These are phyloP conservation scores for Thereuonema tuberculata DNA, from an alignment of 1,140 invertebrate species.

Conservation along the genomic window DNA sequence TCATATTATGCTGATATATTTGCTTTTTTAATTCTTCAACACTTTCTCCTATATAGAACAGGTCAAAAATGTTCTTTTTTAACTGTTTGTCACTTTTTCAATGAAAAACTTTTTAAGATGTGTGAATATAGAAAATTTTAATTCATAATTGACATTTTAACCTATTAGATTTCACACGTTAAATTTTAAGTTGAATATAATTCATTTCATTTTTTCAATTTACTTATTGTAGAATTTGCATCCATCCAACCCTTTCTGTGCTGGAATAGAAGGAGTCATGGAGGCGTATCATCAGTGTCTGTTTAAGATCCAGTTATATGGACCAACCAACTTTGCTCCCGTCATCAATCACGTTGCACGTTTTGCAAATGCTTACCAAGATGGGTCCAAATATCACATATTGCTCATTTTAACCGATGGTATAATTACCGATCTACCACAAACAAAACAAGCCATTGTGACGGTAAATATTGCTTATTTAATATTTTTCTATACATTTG, in stretches of 20 bases:
- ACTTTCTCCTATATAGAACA: too few species aligned
- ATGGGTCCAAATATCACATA: conserved; percentile 45
- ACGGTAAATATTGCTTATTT: neutral
- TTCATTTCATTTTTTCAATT: too few species aligned
- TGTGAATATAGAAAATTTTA: too few species aligned
- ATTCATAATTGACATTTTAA: too few species aligned
- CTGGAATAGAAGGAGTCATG: conserved; percentile 36
- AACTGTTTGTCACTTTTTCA: too few species aligned
- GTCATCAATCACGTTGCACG: conserved; percentile 43
- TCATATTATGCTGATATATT: too few species aligned
- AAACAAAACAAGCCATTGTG: conserved; percentile 37
- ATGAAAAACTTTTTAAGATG: too few species aligned
- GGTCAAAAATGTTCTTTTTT: too few species aligned
- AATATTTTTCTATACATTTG: neutral
- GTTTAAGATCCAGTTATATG: conserved; percentile 42
- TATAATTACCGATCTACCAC: conserved; percentile 48
- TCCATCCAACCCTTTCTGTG: conserved; percentile 42
- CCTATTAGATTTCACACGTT: too few species aligned
- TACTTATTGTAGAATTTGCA: conserved; percentile 37
- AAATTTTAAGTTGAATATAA: too few species aligned
- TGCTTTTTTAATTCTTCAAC: too few species aligned
- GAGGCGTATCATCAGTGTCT: conserved; percentile 36
- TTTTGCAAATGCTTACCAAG: conserved; percentile 27
- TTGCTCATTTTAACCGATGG: conserved; percentile 53
- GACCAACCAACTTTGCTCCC: conserved; percentile 50